phyloP scores from a whole-genome alignment of 2,888 invertebrate genomes.

The Chesias legatella region DNA sequence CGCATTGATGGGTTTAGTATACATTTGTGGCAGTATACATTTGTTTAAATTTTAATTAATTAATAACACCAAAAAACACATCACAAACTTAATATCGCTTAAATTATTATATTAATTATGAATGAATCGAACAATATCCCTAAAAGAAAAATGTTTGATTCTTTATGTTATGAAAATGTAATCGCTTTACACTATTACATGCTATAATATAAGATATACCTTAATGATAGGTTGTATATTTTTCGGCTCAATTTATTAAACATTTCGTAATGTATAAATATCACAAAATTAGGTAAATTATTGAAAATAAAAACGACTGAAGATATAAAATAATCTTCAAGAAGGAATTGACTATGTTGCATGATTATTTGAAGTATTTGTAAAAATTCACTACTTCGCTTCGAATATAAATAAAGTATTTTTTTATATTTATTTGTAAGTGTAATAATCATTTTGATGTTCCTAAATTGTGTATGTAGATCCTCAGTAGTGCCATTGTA shows the following conservation, averaged over 20 bases:
- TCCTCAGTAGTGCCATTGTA: constrained; percentile 66
- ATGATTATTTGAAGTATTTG: constrained; percentile 22
- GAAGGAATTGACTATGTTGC: constrained; percentile 19
- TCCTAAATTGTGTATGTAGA: constrained; percentile 60
- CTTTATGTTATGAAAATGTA: constrained; percentile 8
- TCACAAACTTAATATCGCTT: constrained; percentile 13
- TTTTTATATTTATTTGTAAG: constrained; percentile 54
- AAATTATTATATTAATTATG: too few species aligned
- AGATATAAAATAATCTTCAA: constrained; percentile 4
- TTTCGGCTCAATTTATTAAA: constrained; percentile 24
- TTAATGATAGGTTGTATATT: constrained; percentile 15
- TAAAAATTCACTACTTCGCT: constrained; percentile 48
- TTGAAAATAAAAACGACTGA: constrained; percentile 2
- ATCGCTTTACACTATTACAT: constrained; percentile 16
- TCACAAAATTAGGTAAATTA: not conserved
- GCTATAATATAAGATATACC: constrained; percentile 7
- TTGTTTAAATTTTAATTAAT: constrained; percentile 1
- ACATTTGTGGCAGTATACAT: too few species aligned
- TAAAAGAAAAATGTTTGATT: too few species aligned
- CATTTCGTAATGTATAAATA: not conserved
- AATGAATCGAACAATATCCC: too few species aligned
- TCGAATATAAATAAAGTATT: constrained; percentile 50
- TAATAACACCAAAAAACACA: constrained; percentile 10
- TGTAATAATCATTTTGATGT: constrained; percentile 52
- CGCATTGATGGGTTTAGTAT: too few species aligned